A percentile compares a stretch with the other conserved stretches of the same genome.
Evolutionary conservation across 2,113 vertebrate species (phyloP).

Genomic region (Apodemus sylvaticus): DNA sequence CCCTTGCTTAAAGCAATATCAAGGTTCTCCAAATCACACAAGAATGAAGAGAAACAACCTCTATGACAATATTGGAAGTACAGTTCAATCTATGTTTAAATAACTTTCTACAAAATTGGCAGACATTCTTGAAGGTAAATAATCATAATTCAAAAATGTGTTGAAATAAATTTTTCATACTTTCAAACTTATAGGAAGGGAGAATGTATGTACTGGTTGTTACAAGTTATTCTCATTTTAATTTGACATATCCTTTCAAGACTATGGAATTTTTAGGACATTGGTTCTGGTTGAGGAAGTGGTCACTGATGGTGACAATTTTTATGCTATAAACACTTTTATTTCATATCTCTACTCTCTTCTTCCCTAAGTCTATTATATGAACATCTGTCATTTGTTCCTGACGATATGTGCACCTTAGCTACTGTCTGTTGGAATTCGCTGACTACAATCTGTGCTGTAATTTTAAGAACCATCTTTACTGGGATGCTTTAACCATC

Average conservation of each 20-base stretch:
- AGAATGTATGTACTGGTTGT: neutral
- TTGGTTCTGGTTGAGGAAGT: neutral
- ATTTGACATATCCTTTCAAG: neutral
- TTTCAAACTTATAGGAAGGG: neutral
- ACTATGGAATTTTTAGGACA: neutral
- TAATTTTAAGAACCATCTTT: neutral
- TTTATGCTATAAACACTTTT: neutral
- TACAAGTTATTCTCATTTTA: neutral
- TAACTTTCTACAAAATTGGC: neutral
- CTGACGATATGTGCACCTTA: neutral
- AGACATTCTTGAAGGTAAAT: neutral
- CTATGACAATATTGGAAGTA: neutral
- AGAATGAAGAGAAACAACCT: neutral
- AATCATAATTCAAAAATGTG: neutral
- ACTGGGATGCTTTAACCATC: neutral
- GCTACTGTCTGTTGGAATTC: neutral
- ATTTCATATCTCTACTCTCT: neutral
- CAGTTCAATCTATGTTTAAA: neutral
- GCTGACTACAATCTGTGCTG: too few relatives aligned
- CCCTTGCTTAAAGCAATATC: neutral
- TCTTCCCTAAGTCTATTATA: neutral
- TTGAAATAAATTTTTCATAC: neutral
- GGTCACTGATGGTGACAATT: neutral
- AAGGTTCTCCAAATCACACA: neutral
- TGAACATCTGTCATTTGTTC: too few relatives aligned